phyloP scores from a whole-genome alignment of 2,888 invertebrate species.

The Xylota sylvarum region DNA sequence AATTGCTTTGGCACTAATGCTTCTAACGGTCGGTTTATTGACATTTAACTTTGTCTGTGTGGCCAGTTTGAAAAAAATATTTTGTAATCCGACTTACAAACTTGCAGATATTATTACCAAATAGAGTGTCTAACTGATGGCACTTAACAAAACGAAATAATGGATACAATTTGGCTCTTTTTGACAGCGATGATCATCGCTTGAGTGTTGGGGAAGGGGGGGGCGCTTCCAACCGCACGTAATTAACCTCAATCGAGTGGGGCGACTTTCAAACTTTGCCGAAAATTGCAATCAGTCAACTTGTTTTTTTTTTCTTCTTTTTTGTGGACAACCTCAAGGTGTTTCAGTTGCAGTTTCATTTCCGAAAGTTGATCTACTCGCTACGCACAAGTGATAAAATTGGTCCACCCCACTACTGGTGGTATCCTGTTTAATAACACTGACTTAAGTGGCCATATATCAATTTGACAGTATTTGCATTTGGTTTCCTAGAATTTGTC shows the following conservation, averaged over 20 bases:
- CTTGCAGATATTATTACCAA: slow-evolving; percentile 23
- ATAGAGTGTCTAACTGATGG: slow-evolving; percentile 19
- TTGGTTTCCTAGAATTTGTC: slow-evolving; percentile 70
- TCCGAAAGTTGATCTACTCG: slow-evolving; percentile 72
- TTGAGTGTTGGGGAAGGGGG: neutral
- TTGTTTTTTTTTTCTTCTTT: neutral
- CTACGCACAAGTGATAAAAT: slow-evolving; percentile 43
- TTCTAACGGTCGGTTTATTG: slow-evolving; percentile 34
- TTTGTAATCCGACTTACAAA: slow-evolving; percentile 35
- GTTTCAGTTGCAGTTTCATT: slow-evolving; percentile 49
- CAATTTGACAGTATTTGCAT: slow-evolving; percentile 70
- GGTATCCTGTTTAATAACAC: slow-evolving; percentile 43
- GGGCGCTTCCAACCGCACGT: neutral
- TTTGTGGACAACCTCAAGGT: slow-evolving; percentile 44
- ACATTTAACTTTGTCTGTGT: slow-evolving; percentile 54
- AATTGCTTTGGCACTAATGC: slow-evolving; percentile 43
- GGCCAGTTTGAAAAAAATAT: slow-evolving; percentile 15
- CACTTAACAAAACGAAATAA: neutral
- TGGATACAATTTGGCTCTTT: neutral
- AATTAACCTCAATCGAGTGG: slow-evolving; percentile 39
- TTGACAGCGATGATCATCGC: slow-evolving; percentile 23
- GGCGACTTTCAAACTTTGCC: slow-evolving; percentile 26
- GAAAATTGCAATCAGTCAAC: slow-evolving; percentile 2
- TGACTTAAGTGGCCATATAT: slow-evolving; percentile 59
- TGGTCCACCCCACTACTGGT: slow-evolving; percentile 13